A percentile compares a stretch with the other conserved stretches of the same genome.
Conservation (phyloP, 2,113 vertebrate genomes). For the Falcunculus frontatus region DNA sequence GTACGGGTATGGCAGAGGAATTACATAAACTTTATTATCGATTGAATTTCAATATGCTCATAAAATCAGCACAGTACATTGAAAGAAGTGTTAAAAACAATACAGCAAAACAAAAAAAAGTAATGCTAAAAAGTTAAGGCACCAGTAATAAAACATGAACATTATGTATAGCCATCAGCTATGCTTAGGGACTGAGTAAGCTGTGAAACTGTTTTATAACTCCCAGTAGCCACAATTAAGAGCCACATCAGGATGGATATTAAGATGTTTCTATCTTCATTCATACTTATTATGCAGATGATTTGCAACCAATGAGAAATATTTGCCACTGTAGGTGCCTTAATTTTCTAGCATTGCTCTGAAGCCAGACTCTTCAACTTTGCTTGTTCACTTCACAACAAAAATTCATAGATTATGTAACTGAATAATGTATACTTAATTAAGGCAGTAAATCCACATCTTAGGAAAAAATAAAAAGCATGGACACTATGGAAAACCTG, state of each 20-base stretch:
- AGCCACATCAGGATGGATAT: background rate
- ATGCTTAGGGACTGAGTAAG: background rate
- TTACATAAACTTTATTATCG: background rate
- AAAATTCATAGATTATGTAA: background rate
- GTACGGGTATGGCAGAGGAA: background rate
- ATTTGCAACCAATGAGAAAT: constrained; percentile 5
- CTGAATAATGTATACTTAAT: background rate
- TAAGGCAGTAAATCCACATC: background rate
- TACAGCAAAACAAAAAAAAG: background rate
- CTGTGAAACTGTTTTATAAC: background rate
- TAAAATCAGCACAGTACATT: background rate
- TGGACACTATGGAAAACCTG: background rate
- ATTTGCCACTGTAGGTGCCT: background rate
- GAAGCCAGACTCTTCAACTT: background rate
- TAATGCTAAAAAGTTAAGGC: background rate
- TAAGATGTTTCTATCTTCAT: background rate
- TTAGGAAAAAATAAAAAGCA: background rate
- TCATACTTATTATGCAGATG: background rate
- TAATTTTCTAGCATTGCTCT: background rate
- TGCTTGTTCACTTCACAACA: background rate
- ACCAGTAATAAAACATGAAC: background rate
- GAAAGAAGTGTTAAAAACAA: background rate
- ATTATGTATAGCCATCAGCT: background rate
- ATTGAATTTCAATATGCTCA: background rate
- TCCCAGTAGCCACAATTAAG: background rate